Evolutionary conservation across 2,113 vertebrate species (phyloP).

Genomic region (Azemiops feae): DNA sequence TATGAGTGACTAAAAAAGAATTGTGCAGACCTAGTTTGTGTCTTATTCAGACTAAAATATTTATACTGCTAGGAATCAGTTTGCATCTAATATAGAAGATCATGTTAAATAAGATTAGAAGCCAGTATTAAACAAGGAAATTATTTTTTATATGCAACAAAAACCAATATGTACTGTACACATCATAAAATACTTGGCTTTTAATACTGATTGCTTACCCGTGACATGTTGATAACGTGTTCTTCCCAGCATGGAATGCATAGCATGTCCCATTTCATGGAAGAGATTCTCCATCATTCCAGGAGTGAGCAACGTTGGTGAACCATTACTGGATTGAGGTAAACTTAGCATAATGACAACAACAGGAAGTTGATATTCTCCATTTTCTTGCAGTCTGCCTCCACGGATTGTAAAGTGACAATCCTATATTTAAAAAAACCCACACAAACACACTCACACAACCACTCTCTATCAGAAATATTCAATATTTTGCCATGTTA

Average conservation of each 20-base stretch:
- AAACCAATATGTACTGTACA: background rate
- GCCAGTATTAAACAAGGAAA: background rate
- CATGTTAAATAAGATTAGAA: background rate
- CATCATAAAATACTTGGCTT: background rate
- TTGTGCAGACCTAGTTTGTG: background rate
- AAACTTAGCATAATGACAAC: slow-evolving; percentile 96
- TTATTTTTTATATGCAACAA: background rate
- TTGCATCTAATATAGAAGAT: background rate
- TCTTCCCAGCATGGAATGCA: slow-evolving; percentile 98
- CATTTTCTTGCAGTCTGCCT: slow-evolving; percentile 80
- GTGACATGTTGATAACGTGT: slow-evolving; percentile 96
- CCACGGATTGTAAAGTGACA: slow-evolving; percentile 98
- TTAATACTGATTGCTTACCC: slow-evolving; percentile 67
- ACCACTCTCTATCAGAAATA: background rate
- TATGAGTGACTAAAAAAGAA: background rate
- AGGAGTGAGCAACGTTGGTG: slow-evolving; percentile 85
- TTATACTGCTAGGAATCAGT: background rate
- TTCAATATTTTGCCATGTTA: background rate
- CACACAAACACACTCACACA: background rate
- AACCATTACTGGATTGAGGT: slow-evolving; percentile 73
- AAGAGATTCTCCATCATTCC: slow-evolving; percentile 99
- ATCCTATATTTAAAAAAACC: slow-evolving; percentile 72
- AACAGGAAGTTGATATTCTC: slow-evolving; percentile 90
- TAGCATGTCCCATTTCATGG: slow-evolving; percentile 98
- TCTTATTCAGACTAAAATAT: background rate